Base-by-base conservation (phyloP, 2,888 invertebrate species). In the Amphipyra berbera region DNA sequence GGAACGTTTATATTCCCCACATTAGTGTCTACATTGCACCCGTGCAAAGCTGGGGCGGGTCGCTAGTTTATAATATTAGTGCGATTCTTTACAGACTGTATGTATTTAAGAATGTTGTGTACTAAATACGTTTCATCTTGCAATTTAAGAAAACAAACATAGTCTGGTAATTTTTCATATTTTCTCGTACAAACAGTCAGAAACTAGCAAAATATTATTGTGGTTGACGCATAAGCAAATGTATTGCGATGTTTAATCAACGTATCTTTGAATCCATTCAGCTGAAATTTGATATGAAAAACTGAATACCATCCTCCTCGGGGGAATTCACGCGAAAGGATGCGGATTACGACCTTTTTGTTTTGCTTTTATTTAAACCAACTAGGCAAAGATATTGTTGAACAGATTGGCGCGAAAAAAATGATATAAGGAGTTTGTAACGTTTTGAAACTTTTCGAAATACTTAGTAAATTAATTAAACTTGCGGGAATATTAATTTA, bases 261-360 rank as follows among this genome's bases (percentile, higher is more conserved):
- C 75, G 84, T 79, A 82, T 83, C 81, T 85, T 83, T 82, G 81
- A 82, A 84, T 82, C 79, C 85, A 85, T 86, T 85, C 87, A 82
- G 77, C 61, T 83, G 84, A 83, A 84, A 81, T 78, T 79, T 79
- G 62, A 79, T 79, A 73, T 80, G 81, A 73, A 78, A 76, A 59
- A 54, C 65, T 56, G 78, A 73, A 79, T 70, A 61, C 55, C 55
- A 40, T 12, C 40, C 30, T 47, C 12, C 63, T 52, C 49, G 41
- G 15, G 73, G 66, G 78, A 55, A 50, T 73, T 38, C 35, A 8
- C 21, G 48, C 42, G 60, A 42, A 62, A 59, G 53, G 42, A 67
- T 65, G 38, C 13, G 61, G 35, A 60, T 54, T 40, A 13, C 13
- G 33, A 41, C 12, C 38, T 33, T 21, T 46, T 44, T 63, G 42